These are phyloP conservation scores for Anolis sagrei DNA, from an alignment of 2,113 vertebrate species.

Conservation along the genomic window DNA sequence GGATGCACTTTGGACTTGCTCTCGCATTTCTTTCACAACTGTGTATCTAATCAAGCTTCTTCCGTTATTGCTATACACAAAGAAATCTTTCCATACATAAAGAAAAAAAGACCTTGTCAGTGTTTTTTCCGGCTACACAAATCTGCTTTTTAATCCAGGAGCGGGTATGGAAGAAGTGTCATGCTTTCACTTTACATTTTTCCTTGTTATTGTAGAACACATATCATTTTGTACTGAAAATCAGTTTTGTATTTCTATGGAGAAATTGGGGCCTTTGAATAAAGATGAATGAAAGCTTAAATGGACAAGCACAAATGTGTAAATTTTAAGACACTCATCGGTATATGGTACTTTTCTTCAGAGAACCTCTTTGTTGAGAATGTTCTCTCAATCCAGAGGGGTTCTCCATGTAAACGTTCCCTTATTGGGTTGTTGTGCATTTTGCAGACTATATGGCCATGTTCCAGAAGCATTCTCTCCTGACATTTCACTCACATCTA, in stretches of 20 bases:
- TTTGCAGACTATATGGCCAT: too few species aligned
- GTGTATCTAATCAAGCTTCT: conserved; percentile 56
- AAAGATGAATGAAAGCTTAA: background rate
- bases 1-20: conserved; percentile 51
- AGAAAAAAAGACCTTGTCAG: background rate
- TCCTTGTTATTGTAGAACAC: background rate
- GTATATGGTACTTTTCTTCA: too few species aligned
- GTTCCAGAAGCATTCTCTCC: too few species aligned
- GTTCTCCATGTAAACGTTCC: too few species aligned
- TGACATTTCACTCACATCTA: too few species aligned
- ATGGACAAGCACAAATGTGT: background rate
- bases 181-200: background rate
- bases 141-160: conserved; percentile 29
- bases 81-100: conserved; percentile 27
- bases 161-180: background rate
- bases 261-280: background rate
- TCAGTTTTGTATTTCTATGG: background rate
- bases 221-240: background rate
- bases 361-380: too few species aligned
- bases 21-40: conserved; percentile 33
- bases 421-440: too few species aligned
- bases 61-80: conserved; percentile 37
- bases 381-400: too few species aligned
- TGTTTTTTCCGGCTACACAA: conserved; percentile 9
- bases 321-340: background rate